phyloP scores from a whole-genome alignment of 92 coral and sea anemone genomes.

The Palythoa heliodiscus region DNA sequence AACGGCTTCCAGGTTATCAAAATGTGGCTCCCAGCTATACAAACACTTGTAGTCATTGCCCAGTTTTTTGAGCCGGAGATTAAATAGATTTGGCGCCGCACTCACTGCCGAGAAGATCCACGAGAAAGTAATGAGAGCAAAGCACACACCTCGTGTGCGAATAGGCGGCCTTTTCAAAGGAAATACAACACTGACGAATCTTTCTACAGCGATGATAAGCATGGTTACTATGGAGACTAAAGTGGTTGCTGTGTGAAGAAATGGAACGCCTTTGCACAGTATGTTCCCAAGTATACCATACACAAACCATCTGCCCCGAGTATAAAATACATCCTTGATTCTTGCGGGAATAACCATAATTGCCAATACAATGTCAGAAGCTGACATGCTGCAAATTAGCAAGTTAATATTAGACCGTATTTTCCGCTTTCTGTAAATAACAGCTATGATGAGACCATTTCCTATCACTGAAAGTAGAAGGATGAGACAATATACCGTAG shows the following conservation, averaged over 20 bases:
- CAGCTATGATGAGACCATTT: slow-evolving; percentile 34
- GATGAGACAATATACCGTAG: slow-evolving; percentile 31
- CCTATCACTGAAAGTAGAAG: slow-evolving; percentile 46
- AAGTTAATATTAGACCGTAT: slow-evolving; percentile 55
- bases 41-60: neutral
- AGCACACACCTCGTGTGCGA: slow-evolving; percentile 37
- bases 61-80: neutral
- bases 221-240: slow-evolving; percentile 51
- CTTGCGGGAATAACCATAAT: slow-evolving; percentile 33
- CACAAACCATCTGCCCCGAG: slow-evolving; percentile 41
- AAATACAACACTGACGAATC: slow-evolving; percentile 57
- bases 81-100: slow-evolving; percentile 42
- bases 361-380: slow-evolving; percentile 48
- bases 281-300: slow-evolving; percentile 40
- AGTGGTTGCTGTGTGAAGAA: slow-evolving; percentile 16
- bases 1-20: slow-evolving; percentile 1
- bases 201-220: slow-evolving; percentile 58
- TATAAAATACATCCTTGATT: slow-evolving; percentile 38
- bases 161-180: slow-evolving; percentile 45
- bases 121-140: slow-evolving; percentile 40
- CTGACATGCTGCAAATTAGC: slow-evolving; percentile 61
- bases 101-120: slow-evolving; percentile 41
- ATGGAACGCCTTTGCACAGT: slow-evolving; percentile 42
- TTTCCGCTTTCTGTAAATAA: slow-evolving; percentile 44
- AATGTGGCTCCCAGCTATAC: slow-evolving; percentile 38